Percentiles rank a stretch among this genome's conserved stretches.
Evolutionary conservation across 2,888 invertebrate species (phyloP).

Genomic region (Zygaena filipendulae): DNA sequence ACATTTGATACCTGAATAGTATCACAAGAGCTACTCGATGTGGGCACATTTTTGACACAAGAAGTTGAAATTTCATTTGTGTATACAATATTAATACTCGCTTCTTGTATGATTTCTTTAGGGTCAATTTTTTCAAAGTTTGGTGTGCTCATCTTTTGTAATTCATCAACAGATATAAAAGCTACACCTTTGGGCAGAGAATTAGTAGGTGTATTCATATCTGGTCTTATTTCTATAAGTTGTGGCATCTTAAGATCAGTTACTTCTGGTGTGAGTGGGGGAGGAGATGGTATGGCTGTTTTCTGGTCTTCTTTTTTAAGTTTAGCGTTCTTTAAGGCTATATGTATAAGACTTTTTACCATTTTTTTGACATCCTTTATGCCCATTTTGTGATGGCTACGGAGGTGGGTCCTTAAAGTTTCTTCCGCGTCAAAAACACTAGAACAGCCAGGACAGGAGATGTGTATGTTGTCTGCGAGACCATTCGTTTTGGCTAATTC

Average conservation of each 20-base stretch:
- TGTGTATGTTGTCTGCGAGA: conserved; percentile 59
- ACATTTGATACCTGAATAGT: conserved; percentile 45
- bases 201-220: conserved; percentile 33
- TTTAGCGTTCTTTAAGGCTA: conserved; percentile 51
- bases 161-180: conserved; percentile 53
- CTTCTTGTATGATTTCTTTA: conserved; percentile 58
- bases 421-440: conserved; percentile 73
- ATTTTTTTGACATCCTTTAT: conserved; percentile 70
- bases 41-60: conserved; percentile 36
- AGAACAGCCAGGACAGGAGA: conserved; percentile 75
- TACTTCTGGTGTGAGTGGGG: conserved; percentile 25
- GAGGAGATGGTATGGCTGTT: conserved; percentile 19
- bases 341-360: conserved; percentile 62
- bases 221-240: conserved; percentile 57
- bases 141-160: conserved; percentile 56
- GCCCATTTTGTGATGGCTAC: conserved; percentile 75
- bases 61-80: conserved; percentile 46
- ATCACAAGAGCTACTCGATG: conserved; percentile 30
- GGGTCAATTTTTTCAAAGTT: conserved; percentile 59
- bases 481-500: conserved; percentile 62
- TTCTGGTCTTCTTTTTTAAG: conserved; percentile 42
- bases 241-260: conserved; percentile 49
- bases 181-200: conserved; percentile 49
- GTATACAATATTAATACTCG: conserved; percentile 59
- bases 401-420: conserved; percentile 72